These are phyloP conservation scores for Cebuella pygmaea DNA, from an alignment of 2,797 vertebrate species.

Conservation along the genomic window DNA sequence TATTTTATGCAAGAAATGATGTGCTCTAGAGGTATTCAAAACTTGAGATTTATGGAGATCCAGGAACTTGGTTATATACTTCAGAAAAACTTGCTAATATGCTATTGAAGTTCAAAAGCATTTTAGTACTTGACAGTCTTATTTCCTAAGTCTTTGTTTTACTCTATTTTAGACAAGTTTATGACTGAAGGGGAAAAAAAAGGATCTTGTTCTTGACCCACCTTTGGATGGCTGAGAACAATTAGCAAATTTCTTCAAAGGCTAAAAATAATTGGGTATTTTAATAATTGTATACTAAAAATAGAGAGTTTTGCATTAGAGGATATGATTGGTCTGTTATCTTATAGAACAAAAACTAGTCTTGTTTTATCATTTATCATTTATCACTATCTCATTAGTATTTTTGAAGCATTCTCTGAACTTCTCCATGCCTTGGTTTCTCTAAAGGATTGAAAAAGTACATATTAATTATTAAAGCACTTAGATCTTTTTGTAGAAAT, in stretches of 20 bases:
- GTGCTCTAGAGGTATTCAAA: neutral
- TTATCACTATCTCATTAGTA: neutral
- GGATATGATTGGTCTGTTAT: neutral
- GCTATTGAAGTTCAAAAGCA: neutral
- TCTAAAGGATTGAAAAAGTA: neutral
- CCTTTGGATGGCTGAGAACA: neutral
- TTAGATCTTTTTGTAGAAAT: neutral
- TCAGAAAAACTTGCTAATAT: neutral
- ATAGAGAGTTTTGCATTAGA: neutral
- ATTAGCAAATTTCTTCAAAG: neutral
- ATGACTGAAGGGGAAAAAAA: conserved; percentile 24
- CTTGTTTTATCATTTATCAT: neutral
- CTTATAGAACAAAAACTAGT: neutral
- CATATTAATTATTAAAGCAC: neutral
- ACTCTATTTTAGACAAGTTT: neutral
- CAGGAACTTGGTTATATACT: neutral
- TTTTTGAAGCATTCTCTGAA: neutral
- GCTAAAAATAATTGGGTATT: neutral
- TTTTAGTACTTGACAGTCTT: neutral
- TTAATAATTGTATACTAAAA: conserved; percentile 12
- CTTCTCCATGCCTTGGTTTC: neutral
- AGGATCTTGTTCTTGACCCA: neutral
- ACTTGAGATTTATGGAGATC: neutral
- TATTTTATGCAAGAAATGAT: neutral
- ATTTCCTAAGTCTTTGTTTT: neutral